Conservation (phyloP, 2,113 vertebrate species). For the Pavo muticus region DNA sequence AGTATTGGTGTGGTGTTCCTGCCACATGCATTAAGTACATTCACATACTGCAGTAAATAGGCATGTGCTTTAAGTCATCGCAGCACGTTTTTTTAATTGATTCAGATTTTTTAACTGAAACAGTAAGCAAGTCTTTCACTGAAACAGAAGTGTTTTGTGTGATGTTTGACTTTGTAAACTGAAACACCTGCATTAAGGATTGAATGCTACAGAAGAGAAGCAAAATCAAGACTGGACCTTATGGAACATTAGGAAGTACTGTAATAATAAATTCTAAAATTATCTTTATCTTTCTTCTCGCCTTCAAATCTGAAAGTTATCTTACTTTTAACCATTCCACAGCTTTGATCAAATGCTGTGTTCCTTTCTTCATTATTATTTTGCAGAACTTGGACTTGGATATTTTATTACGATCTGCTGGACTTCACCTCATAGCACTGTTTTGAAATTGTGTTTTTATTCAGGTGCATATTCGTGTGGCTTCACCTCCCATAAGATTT, state of each 20-base stretch:
- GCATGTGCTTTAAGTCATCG: neutral
- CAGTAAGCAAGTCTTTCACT: neutral
- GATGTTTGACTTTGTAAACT: neutral
- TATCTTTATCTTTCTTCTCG: neutral
- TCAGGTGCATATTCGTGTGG: constrained; percentile 96
- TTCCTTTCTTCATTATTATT: neutral
- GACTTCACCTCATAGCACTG: neutral
- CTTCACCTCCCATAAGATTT: constrained; percentile 93
- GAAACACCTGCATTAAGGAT: neutral
- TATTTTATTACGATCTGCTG: neutral
- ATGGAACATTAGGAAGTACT: neutral
- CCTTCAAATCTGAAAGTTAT: neutral
- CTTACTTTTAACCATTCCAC: neutral
- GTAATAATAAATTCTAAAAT: neutral
- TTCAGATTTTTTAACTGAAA: neutral
- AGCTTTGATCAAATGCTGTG: neutral
- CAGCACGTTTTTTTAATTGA: neutral
- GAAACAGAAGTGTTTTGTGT: neutral
- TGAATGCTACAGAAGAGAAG: neutral
- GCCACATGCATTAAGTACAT: neutral
- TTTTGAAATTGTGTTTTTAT: constrained; percentile 12
- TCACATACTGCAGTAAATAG: neutral
- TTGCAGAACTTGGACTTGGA: neutral
- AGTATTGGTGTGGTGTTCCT: neutral
- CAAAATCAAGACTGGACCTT: neutral